Evolutionary conservation across 2,113 vertebrate species (phyloP).

Genomic region (Lophochroa leadbeateri): DNA sequence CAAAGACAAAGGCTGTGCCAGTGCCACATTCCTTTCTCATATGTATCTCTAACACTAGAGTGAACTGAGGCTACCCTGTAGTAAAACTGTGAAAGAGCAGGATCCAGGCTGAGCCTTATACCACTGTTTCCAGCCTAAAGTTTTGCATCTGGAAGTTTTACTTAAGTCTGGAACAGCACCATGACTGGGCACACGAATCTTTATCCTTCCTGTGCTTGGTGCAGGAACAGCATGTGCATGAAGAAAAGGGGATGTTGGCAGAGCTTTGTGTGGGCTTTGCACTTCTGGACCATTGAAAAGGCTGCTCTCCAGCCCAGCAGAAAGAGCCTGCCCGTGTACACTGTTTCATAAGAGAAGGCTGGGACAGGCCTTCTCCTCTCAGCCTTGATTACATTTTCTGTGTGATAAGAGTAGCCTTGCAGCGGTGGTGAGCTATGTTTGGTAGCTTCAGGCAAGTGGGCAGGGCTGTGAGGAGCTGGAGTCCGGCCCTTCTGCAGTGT

Average conservation of each 20-base stretch:
- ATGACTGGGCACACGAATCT: background rate
- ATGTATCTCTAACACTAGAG: background rate
- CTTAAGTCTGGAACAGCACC: background rate
- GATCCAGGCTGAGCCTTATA: background rate
- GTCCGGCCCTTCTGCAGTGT: background rate
- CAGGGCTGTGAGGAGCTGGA: background rate
- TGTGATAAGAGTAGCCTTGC: background rate
- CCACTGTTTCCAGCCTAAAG: background rate
- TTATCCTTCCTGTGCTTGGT: background rate
- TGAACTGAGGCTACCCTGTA: background rate
- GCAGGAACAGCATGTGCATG: fast-evolving
- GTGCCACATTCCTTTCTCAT: background rate
- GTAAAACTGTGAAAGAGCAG: background rate
- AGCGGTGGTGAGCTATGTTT: background rate
- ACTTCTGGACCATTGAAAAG: background rate
- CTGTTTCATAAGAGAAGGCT: background rate
- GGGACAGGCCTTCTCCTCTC: background rate
- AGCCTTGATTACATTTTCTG: background rate
- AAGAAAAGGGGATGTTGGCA: background rate
- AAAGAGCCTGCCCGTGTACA: background rate
- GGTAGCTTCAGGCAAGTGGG: background rate
- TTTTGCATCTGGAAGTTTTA: background rate
- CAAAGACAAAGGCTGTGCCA: background rate
- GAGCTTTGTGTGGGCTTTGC: background rate
- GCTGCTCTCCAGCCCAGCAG: background rate